Evolutionary conservation across 1,140 invertebrate genomes (phyloP).

Genomic region (Helicoverpa armigera): DNA sequence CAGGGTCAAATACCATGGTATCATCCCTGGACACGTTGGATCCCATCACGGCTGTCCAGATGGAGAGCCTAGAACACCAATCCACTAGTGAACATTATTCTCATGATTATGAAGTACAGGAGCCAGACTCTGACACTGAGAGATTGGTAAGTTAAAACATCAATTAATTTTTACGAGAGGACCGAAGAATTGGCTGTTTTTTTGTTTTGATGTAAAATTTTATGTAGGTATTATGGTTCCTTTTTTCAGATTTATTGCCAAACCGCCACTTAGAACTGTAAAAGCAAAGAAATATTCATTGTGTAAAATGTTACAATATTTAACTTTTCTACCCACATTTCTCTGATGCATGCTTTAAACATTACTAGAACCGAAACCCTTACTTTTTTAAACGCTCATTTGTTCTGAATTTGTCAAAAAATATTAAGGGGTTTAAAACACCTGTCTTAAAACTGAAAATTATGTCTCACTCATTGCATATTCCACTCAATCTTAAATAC

Average conservation of each 20-base stretch:
- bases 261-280: too few species aligned
- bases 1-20: conserved; percentile 91
- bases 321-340: too few species aligned
- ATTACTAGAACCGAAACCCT: too few species aligned
- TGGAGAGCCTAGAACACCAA: conserved; percentile 83
- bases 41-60: conserved; percentile 83
- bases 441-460: too few species aligned
- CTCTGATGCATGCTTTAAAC: too few species aligned
- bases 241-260: background rate
- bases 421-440: too few species aligned
- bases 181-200: background rate
- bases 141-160: conserved; percentile 70
- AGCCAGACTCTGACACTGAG: conserved; percentile 83
- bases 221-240: background rate
- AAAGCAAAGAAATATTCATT: background rate
- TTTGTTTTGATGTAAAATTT: background rate
- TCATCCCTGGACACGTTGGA: conserved; percentile 90
- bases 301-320: too few species aligned
- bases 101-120: conserved; percentile 82
- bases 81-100: conserved; percentile 83
- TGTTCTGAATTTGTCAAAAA: too few species aligned
- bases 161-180: background rate
- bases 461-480: too few species aligned
- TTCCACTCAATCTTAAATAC: too few species aligned
- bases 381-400: too few species aligned